A percentile compares a stretch with the other conserved stretches of the same genome.
phyloP scores from a whole-genome alignment of 2,113 vertebrate species.

The Sula dactylatra region DNA sequence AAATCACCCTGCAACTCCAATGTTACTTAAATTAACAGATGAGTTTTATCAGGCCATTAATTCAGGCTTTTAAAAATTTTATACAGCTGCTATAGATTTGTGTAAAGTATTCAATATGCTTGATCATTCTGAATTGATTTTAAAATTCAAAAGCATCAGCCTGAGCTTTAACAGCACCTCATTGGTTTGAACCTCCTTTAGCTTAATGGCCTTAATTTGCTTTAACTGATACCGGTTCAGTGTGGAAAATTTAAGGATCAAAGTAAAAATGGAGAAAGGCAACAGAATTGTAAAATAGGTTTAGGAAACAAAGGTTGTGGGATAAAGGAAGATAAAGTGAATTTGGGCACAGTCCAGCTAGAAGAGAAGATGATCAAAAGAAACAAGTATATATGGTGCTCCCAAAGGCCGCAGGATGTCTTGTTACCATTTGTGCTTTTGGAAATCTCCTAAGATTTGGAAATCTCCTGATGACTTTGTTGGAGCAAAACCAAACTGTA shows the following conservation, averaged over 20 bases:
- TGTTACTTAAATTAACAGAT: constrained; percentile 31
- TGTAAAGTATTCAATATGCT: constrained; percentile 18
- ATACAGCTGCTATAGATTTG: neutral
- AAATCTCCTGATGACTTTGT: neutral
- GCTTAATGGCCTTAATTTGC: neutral
- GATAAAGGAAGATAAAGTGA: neutral
- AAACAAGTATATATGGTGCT: neutral
- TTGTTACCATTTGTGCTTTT: neutral
- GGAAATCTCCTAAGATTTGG: neutral
- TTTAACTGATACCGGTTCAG: neutral
- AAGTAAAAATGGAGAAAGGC: neutral
- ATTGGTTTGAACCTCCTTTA: constrained; percentile 19
- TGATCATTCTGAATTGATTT: constrained; percentile 45
- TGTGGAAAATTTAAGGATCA: neutral
- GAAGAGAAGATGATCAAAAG: neutral
- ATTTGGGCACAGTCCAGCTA: neutral
- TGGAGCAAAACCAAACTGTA: neutral
- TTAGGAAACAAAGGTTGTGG: neutral
- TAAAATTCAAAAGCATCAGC: constrained; percentile 37
- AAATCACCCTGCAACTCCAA: neutral
- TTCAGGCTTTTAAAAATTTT: constrained; percentile 37
- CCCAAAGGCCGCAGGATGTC: neutral
- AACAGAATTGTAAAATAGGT: neutral
- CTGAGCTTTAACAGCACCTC: constrained; percentile 1
- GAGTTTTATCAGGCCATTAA: constrained; percentile 36